phyloP scores from a whole-genome alignment of 2,888 invertebrate genomes.

The Aricia artaxerxes region DNA sequence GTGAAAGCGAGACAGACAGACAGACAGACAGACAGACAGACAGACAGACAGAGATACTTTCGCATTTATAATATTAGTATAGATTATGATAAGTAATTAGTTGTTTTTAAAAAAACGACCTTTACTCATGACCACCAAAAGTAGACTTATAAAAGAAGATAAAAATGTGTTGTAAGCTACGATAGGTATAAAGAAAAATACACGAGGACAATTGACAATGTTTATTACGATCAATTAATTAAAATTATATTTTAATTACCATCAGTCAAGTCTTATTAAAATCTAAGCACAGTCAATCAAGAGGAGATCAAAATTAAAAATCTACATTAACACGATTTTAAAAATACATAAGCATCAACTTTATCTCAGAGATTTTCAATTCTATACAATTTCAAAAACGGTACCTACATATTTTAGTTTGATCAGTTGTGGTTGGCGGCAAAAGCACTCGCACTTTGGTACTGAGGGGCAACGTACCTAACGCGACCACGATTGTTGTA shows the following conservation, averaged over 20 bases:
- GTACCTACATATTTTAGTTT: background rate
- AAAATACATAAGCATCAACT: background rate
- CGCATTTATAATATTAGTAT: too few relatives aligned
- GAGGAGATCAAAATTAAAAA: slow-evolving; percentile 16
- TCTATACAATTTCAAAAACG: background rate
- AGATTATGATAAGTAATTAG: too few relatives aligned
- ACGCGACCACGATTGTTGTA: background rate
- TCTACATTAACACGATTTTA: background rate
- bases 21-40: too few relatives aligned
- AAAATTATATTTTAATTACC: background rate
- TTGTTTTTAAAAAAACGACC: background rate
- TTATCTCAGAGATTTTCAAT: background rate
- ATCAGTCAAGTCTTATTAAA: background rate
- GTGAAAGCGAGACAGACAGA: too few relatives aligned
- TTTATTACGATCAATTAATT: slow-evolving; percentile 4
- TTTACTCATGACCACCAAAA: background rate
- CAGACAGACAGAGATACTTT: too few relatives aligned
- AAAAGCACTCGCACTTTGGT: background rate
- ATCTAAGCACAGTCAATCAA: background rate
- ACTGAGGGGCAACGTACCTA: background rate
- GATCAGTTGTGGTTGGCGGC: background rate
- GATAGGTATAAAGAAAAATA: background rate
- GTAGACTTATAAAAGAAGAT: background rate
- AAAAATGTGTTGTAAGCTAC: too few relatives aligned
- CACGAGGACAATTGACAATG: background rate